Evolutionary conservation across 2,797 vertebrate genomes (phyloP).

Genomic region (Urophycis tenuis): DNA sequence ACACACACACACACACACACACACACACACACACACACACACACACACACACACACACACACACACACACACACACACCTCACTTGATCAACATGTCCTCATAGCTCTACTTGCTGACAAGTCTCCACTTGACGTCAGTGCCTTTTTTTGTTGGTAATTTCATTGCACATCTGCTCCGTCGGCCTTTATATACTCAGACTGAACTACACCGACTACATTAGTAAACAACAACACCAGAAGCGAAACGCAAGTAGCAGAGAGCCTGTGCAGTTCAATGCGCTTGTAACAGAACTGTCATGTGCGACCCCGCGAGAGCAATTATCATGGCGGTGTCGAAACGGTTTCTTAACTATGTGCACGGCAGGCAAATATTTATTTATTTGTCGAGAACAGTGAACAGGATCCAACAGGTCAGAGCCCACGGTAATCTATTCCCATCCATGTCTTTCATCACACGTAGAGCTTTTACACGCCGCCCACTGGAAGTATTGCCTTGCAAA

Average conservation of each 20-base stretch:
- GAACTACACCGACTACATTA: neutral
- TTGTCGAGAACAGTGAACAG: neutral
- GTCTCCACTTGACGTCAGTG: conserved; percentile 13
- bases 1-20: no score
- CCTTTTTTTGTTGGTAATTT: neutral
- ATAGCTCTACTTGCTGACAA: conserved; percentile 10
- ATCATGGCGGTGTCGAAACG: neutral
- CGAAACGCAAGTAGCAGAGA: neutral
- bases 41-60: neutral
- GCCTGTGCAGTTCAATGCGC: neutral
- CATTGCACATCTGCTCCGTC: neutral
- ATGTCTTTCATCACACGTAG: neutral
- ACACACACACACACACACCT: neutral
- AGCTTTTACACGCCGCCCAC: neutral
- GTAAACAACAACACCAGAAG: neutral
- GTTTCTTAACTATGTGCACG: neutral
- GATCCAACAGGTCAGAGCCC: neutral
- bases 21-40: no score
- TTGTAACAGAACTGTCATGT: neutral
- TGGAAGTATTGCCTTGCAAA: neutral
- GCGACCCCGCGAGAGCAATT: neutral
- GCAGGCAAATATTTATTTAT: neutral
- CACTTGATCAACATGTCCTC: conserved; percentile 13
- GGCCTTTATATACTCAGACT: neutral
- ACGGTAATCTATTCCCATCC: neutral